Percentiles rank a stretch among this genome's conserved stretches.
Evolutionary conservation across 2,888 invertebrate genomes (phyloP).

Genomic region (Dioctria rufipes): DNA sequence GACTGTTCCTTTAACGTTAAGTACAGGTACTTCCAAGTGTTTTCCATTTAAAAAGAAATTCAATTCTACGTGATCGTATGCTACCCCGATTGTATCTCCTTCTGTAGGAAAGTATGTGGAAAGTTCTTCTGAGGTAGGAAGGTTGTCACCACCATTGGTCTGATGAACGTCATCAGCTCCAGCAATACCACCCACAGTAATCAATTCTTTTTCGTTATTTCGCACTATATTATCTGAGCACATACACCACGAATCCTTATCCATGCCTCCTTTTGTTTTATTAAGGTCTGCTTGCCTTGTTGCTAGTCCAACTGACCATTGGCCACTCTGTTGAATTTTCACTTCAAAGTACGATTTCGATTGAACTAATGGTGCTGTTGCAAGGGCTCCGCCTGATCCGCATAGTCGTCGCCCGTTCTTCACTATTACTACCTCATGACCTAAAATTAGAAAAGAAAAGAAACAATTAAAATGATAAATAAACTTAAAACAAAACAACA

Average conservation of each 20-base stretch:
- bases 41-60: slow-evolving; percentile 96
- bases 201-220: slow-evolving; percentile 85
- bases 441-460: slow-evolving; percentile 71
- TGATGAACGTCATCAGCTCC: background rate
- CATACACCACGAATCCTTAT: slow-evolving; percentile 93
- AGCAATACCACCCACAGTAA: background rate
- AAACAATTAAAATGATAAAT: background rate
- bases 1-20: slow-evolving; percentile 90
- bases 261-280: slow-evolving; percentile 88
- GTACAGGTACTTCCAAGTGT: slow-evolving; percentile 86
- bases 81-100: slow-evolving; percentile 94
- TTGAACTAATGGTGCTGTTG: slow-evolving; percentile 95
- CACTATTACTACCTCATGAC: slow-evolving; percentile 95
- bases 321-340: slow-evolving; percentile 95
- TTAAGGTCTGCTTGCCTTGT: slow-evolving; percentile 90
- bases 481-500: background rate
- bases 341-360: slow-evolving; percentile 99
- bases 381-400: slow-evolving; percentile 95
- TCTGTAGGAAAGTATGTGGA: slow-evolving; percentile 80
- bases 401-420: slow-evolving; percentile 94
- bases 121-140: slow-evolving; percentile 62
- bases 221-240: slow-evolving; percentile 90
- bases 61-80: slow-evolving; percentile 96
- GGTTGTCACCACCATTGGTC: background rate
- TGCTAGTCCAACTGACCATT: slow-evolving; percentile 96